Evolutionary conservation across 2,113 vertebrate genomes (phyloP).

Genomic region (Noturus placidus): DNA sequence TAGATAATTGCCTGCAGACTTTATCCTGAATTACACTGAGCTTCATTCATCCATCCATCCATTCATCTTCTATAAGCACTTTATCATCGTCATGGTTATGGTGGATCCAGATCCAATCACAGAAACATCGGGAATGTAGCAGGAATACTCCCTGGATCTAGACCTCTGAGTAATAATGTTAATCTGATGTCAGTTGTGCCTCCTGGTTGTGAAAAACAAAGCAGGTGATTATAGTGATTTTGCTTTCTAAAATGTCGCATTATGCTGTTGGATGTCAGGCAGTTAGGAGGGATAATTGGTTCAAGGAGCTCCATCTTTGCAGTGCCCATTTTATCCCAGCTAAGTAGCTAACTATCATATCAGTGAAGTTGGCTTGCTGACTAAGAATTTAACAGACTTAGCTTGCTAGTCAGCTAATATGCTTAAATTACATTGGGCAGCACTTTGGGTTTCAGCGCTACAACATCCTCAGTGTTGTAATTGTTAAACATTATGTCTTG

Average conservation of each 20-base stretch:
- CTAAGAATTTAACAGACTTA: background rate
- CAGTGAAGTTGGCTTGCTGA: background rate
- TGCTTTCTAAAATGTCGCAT: background rate
- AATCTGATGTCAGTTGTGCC: background rate
- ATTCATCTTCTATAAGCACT: background rate
- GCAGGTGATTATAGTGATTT: background rate
- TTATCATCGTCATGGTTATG: background rate
- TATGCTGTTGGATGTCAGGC: background rate
- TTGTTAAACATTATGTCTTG: background rate
- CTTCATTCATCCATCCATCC: background rate
- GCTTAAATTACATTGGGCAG: background rate
- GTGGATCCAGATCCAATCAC: background rate
- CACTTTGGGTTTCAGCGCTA: background rate
- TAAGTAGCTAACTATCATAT: background rate
- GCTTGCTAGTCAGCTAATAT: background rate
- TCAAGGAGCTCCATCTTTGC: background rate
- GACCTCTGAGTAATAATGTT: background rate
- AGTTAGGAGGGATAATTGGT: background rate
- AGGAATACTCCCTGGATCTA: background rate
- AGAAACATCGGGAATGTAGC: background rate
- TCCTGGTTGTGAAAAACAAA: background rate
- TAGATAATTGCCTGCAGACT: background rate
- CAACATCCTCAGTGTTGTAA: background rate
- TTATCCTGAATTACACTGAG: too few relatives aligned
- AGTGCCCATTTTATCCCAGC: background rate